Conservation (phyloP, 2,888 invertebrate genomes). For the Clanis bilineata region DNA sequence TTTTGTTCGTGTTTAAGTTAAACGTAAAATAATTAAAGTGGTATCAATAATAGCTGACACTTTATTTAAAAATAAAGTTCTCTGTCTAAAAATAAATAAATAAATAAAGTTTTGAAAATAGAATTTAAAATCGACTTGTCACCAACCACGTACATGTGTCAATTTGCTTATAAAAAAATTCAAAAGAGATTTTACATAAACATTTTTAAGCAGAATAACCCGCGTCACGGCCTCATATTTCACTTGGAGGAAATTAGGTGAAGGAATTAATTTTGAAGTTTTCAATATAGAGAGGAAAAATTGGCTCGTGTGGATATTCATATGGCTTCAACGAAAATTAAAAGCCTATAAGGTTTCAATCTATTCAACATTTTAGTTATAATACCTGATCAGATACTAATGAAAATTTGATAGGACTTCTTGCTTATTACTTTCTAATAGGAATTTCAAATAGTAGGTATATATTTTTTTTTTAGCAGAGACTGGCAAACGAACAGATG, state of each 20-base stretch:
- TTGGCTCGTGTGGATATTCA: constrained; percentile 45
- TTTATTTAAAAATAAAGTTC: not conserved
- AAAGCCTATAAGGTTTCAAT: constrained; percentile 56
- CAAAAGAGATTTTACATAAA: not conserved
- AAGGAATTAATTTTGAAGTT: constrained; percentile 79
- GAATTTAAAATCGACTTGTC: not conserved
- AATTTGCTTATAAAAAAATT: no score
- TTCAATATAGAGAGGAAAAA: constrained; percentile 73
- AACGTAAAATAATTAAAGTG: not conserved
- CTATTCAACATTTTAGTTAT: constrained; percentile 27
- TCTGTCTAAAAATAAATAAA: not conserved
- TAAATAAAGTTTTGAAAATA: not conserved
- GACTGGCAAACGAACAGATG: no score
- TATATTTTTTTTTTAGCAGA: no score
- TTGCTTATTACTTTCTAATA: not conserved
- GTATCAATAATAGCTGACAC: not conserved
- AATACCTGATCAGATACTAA: not conserved
- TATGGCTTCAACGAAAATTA: constrained; percentile 59
- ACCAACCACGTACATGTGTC: no score
- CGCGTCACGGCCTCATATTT: constrained; percentile 53
- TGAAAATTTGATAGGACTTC: not conserved
- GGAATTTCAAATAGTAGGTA: not conserved
- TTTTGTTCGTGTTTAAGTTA: not conserved
- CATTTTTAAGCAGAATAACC: not conserved
- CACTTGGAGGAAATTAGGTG: constrained; percentile 74